Conservation (phyloP, 2,113 vertebrate genomes). For the Corythornis madagascariensis region DNA sequence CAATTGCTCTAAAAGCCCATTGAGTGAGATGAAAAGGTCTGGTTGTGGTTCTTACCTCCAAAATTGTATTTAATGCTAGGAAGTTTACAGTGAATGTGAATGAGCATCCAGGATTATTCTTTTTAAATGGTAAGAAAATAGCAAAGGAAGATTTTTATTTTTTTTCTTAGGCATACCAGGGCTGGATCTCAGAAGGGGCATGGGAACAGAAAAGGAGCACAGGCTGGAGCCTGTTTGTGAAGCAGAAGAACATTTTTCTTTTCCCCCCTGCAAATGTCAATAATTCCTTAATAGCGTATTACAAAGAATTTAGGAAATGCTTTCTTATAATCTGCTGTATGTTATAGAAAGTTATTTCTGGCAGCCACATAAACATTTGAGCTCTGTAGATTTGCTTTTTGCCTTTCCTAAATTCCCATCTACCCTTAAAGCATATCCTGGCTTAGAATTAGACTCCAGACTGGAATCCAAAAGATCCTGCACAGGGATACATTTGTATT, state of each 20-base stretch:
- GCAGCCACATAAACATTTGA: background rate
- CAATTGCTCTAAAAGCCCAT: background rate
- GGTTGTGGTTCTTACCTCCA: background rate
- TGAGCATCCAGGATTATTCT: background rate
- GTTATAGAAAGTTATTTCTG: background rate
- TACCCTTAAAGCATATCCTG: background rate
- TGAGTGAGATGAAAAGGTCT: background rate
- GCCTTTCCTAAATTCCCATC: background rate
- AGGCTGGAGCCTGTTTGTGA: background rate
- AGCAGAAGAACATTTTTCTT: background rate
- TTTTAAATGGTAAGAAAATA: slow-evolving; percentile 4
- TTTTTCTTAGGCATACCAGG: background rate
- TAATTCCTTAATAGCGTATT: background rate
- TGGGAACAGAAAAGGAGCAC: background rate
- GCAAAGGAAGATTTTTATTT: background rate
- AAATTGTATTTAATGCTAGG: background rate
- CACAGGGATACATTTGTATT: background rate
- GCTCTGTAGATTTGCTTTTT: background rate
- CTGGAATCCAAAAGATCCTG: background rate
- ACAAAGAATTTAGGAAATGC: background rate
- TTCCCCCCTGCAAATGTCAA: background rate
- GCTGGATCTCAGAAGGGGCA: background rate
- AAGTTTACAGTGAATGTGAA: background rate
- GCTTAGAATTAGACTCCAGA: background rate
- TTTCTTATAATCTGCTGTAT: background rate